Conservation (phyloP, 2,888 invertebrate species). For the Sinotaia quadrata region DNA sequence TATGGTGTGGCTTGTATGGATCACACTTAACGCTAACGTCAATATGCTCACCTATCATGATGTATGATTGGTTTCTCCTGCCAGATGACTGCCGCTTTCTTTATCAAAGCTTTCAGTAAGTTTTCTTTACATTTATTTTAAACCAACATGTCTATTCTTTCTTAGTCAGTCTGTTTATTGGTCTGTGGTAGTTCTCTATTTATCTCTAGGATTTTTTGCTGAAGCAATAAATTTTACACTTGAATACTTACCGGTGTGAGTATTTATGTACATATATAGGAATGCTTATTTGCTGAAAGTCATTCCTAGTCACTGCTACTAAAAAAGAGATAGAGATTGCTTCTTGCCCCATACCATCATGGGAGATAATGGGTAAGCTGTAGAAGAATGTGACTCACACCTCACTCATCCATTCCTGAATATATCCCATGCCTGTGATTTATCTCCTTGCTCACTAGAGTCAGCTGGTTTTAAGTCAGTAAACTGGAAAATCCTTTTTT, state of each 20-base stretch:
- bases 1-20: constrained; percentile 76
- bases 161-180: neutral
- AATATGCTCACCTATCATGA: constrained; percentile 85
- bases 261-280: neutral
- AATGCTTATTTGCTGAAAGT: neutral
- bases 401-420: too few relatives aligned
- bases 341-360: too few relatives aligned
- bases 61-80: constrained; percentile 80
- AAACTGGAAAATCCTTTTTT: too few relatives aligned
- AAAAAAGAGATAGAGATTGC: too few relatives aligned
- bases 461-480: too few relatives aligned
- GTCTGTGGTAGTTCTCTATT: neutral
- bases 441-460: too few relatives aligned
- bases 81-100: constrained; percentile 90
- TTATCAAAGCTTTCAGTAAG: constrained; percentile 80
- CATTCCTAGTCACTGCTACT: too few relatives aligned
- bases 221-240: neutral
- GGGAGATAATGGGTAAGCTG: too few relatives aligned
- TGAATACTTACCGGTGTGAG: neutral
- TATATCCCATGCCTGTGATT: too few relatives aligned
- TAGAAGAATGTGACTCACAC: too few relatives aligned
- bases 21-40: constrained; percentile 87
- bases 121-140: constrained; percentile 19
- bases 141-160: neutral
- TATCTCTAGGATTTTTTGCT: too few relatives aligned